Conservation (phyloP, 2,888 invertebrate genomes). For the Himalopsyche anomala region DNA sequence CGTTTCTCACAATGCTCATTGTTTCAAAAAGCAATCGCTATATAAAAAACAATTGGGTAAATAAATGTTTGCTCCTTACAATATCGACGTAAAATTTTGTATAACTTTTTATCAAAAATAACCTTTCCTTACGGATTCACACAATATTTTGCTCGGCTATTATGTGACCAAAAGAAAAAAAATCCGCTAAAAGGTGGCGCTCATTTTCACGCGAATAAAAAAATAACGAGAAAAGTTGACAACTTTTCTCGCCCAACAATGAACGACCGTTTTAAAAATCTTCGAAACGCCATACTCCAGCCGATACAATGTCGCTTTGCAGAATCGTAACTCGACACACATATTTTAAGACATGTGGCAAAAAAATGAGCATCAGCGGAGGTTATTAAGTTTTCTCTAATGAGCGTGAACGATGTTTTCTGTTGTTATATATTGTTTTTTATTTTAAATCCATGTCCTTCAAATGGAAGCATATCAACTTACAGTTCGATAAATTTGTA, state of each 20-base stretch:
- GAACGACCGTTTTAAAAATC: neutral
- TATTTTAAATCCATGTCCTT: too few species aligned
- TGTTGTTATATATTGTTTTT: too few species aligned
- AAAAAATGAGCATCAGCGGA: neutral
- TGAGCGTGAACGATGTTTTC: too few species aligned
- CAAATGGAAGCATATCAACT: too few species aligned
- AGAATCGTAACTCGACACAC: neutral
- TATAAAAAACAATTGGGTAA: too few species aligned
- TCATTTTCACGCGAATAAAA: neutral
- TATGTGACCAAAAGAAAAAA: neutral
- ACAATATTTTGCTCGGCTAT: neutral
- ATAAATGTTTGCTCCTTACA: too few species aligned
- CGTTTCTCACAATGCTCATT: too few species aligned
- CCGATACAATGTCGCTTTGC: neutral
- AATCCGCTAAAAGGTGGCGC: neutral
- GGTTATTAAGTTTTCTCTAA: neutral
- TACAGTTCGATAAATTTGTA: too few species aligned
- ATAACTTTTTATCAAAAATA: constrained; percentile 5
- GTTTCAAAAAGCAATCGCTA: too few species aligned
- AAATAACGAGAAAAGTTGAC: neutral
- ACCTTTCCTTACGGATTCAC: neutral
- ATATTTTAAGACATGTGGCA: neutral
- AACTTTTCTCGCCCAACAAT: neutral
- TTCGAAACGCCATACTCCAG: neutral
- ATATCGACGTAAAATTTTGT: too few species aligned